These are phyloP conservation scores for Coreius guichenoti DNA, from an alignment of 2,797 vertebrate genomes.

Conservation along the genomic window DNA sequence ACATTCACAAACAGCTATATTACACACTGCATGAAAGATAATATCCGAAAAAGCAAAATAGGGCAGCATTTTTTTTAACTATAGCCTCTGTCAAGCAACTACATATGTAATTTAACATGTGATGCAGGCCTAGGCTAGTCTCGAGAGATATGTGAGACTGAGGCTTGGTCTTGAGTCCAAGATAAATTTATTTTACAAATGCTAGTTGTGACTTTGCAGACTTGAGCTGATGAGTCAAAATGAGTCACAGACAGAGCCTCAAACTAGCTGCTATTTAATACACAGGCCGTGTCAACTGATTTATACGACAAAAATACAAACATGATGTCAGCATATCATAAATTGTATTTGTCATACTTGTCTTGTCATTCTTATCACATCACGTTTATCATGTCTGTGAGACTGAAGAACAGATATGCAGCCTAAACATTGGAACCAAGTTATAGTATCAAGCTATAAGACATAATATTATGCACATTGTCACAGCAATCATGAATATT, in stretches of 20 bases:
- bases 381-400: not conserved
- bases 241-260: slow-evolving; percentile 11
- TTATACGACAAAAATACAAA: not conserved
- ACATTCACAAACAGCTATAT: not conserved
- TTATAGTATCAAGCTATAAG: not conserved
- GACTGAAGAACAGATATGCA: not conserved
- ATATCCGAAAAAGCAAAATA: not conserved
- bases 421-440: not conserved
- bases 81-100: not conserved
- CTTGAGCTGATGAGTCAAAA: slow-evolving; percentile 26
- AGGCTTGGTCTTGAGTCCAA: not conserved
- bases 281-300: not conserved
- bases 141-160: not conserved
- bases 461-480: not conserved
- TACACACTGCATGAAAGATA: not conserved
- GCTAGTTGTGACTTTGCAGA: not conserved
- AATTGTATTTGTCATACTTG: not conserved
- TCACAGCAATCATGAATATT: too few relatives aligned
- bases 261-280: not conserved
- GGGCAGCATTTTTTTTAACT: not conserved
- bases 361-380: not conserved
- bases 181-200: not conserved
- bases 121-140: not conserved
- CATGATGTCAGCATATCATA: slow-evolving; percentile 5
- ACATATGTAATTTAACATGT: not conserved